A percentile compares a stretch with the other conserved stretches of the same genome.
Conservation (phyloP, 2,113 vertebrate genomes). For the Limnothrissa miodon region DNA sequence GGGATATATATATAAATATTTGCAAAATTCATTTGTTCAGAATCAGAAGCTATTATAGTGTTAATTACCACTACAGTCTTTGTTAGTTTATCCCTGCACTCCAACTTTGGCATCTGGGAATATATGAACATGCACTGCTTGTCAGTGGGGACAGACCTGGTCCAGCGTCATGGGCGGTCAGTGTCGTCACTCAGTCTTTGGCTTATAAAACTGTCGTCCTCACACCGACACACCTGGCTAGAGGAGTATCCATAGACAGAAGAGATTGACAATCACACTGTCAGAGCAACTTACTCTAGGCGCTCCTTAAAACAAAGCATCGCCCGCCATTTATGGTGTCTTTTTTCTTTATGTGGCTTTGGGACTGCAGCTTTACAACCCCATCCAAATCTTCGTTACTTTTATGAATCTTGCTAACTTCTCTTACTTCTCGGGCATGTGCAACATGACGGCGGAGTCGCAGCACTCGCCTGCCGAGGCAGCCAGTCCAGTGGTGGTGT, state of each 20-base stretch:
- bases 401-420: slow-evolving; percentile 83
- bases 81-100: neutral
- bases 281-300: neutral
- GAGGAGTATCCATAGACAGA: slow-evolving; percentile 30
- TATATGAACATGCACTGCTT: slow-evolving; percentile 6
- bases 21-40: neutral
- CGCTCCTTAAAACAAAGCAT: neutral
- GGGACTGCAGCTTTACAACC: neutral
- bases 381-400: slow-evolving; percentile 32
- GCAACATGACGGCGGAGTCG: slow-evolving; percentile 79
- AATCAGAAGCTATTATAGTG: neutral
- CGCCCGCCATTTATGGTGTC: neutral
- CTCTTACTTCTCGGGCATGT: slow-evolving; percentile 76
- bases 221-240: slow-evolving; percentile 70
- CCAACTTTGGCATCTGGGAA: neutral
- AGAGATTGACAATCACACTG: neutral
- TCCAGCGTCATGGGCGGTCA: slow-evolving; percentile 54
- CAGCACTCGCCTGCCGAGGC: slow-evolving; percentile 69
- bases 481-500: slow-evolving; percentile 69
- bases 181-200: slow-evolving; percentile 64
- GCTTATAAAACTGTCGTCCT: slow-evolving; percentile 70
- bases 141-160: slow-evolving; percentile 19
- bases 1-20: too few species aligned
- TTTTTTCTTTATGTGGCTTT: slow-evolving; percentile 11
- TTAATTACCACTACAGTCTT: neutral